Conservation (phyloP, 2,113 vertebrate species). For the Brachyistius frenatus region DNA sequence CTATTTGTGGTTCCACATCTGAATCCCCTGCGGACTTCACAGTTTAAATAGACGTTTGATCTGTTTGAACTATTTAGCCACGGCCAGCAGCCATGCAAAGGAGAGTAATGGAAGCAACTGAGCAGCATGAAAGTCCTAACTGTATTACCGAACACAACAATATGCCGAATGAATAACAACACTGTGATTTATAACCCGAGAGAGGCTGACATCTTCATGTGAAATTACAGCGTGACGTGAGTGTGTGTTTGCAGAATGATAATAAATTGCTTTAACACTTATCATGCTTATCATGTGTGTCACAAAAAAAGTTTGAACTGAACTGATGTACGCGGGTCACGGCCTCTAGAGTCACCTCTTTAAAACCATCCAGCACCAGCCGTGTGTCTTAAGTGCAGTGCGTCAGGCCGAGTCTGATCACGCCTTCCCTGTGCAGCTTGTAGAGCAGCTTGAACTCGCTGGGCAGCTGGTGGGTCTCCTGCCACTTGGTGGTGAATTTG, state of each 20-base stretch:
- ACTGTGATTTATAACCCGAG: constrained; percentile 19
- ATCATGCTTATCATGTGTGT: constrained; percentile 63
- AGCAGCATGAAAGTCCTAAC: constrained; percentile 34
- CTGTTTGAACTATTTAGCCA: constrained; percentile 28
- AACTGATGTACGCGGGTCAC: constrained; percentile 28
- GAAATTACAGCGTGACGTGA: constrained; percentile 36
- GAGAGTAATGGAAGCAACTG: constrained; percentile 53
- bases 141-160: constrained; percentile 38
- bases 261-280: constrained; percentile 43
- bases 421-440: constrained; percentile 94
- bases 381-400: constrained; percentile 88
- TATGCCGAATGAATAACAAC: constrained; percentile 12
- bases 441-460: constrained; percentile 98
- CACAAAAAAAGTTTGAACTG: constrained; percentile 54
- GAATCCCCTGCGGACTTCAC: constrained; percentile 18
- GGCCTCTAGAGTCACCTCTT: constrained; percentile 26
- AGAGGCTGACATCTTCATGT: constrained; percentile 33
- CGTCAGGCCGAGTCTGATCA: constrained; percentile 94
- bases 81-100: constrained; percentile 63
- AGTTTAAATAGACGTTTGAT: constrained; percentile 35
- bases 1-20: constrained; percentile 22
- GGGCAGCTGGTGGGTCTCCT: constrained; percentile 98
- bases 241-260: constrained; percentile 36
- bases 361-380: not conserved
- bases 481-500: constrained; percentile 99